These are phyloP conservation scores for Nomada fabriciana DNA, from an alignment of 2,888 invertebrate species.

Conservation along the genomic window DNA sequence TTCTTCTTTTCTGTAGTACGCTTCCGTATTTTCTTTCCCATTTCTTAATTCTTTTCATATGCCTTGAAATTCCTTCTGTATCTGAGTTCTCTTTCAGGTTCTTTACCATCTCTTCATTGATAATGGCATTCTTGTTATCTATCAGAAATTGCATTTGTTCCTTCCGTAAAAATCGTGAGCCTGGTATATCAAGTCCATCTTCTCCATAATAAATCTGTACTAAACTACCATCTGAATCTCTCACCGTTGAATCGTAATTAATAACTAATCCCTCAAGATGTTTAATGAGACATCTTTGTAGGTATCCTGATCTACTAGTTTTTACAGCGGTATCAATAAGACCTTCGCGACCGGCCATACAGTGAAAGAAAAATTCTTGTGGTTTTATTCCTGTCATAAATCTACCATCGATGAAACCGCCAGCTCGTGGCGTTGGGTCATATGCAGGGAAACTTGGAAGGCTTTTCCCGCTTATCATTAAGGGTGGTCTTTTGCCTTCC, in stretches of 20 bases:
- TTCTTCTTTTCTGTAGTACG: slow-evolving; percentile 84
- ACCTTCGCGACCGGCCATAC: slow-evolving; percentile 99
- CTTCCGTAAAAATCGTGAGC: slow-evolving; percentile 92
- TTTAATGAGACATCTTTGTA: slow-evolving; percentile 95
- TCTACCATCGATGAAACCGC: slow-evolving; percentile 98
- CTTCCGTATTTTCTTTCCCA: slow-evolving; percentile 87
- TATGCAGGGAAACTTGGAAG: slow-evolving; percentile 96
- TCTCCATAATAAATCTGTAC: slow-evolving; percentile 96
- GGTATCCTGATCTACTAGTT: slow-evolving; percentile 98
- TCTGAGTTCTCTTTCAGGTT: slow-evolving; percentile 87
- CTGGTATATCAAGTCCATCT: slow-evolving; percentile 95
- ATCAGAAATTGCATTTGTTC: slow-evolving; percentile 92
- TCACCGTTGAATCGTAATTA: slow-evolving; percentile 96
- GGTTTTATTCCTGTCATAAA: slow-evolving; percentile 99
- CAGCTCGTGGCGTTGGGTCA: slow-evolving; percentile 95
- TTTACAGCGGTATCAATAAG: slow-evolving; percentile 99
- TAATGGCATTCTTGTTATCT: slow-evolving; percentile 90
- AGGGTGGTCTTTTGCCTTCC: slow-evolving; percentile 98
- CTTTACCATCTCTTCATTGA: slow-evolving; percentile 86
- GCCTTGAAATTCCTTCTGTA: slow-evolving; percentile 85
- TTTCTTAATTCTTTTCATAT: slow-evolving; percentile 86
- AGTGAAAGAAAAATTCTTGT: slow-evolving; percentile 99
- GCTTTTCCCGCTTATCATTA: slow-evolving; percentile 96
- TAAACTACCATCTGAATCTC: slow-evolving; percentile 96
- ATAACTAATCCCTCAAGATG: slow-evolving; percentile 98